These are phyloP conservation scores for Eupithecia centaureata DNA, from an alignment of 2,888 invertebrate genomes.

Conservation along the genomic window DNA sequence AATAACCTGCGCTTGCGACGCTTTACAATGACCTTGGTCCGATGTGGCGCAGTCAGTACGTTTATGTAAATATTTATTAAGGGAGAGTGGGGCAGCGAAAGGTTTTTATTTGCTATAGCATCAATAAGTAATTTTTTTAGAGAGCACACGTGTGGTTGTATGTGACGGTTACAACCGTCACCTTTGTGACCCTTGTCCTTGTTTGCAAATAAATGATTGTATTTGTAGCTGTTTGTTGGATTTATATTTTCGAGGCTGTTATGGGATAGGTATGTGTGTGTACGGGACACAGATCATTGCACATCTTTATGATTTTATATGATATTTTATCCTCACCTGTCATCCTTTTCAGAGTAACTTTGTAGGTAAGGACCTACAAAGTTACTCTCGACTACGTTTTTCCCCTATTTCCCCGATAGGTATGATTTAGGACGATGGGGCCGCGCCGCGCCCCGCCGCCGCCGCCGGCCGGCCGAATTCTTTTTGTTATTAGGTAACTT, in stretches of 20 bases:
- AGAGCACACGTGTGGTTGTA: too few species aligned
- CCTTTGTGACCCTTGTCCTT: too few species aligned
- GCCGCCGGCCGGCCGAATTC: not conserved
- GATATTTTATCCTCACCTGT: too few species aligned
- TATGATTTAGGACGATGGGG: not conserved
- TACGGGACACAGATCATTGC: too few species aligned
- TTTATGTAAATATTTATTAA: not conserved
- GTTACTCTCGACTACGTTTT: not conserved
- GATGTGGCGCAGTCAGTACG: slow-evolving; percentile 12
- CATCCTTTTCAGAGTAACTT: too few species aligned
- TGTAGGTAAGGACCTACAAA: too few species aligned
- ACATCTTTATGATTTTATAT: too few species aligned
- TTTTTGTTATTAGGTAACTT: slow-evolving; percentile 16
- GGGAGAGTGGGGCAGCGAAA: not conserved
- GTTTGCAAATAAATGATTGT: too few species aligned
- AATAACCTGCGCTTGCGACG: slow-evolving; percentile 29
- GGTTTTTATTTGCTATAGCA: not conserved
- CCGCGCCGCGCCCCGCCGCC: not conserved
- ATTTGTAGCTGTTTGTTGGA: too few species aligned
- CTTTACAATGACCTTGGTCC: slow-evolving; percentile 22
- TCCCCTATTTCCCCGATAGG: not conserved
- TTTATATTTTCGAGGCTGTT: not conserved
- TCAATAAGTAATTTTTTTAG: too few species aligned
- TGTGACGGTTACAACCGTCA: too few species aligned
- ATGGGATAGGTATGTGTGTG: not conserved